phyloP scores from a whole-genome alignment of 2,113 vertebrate genomes.

The Willisornis vidua region DNA sequence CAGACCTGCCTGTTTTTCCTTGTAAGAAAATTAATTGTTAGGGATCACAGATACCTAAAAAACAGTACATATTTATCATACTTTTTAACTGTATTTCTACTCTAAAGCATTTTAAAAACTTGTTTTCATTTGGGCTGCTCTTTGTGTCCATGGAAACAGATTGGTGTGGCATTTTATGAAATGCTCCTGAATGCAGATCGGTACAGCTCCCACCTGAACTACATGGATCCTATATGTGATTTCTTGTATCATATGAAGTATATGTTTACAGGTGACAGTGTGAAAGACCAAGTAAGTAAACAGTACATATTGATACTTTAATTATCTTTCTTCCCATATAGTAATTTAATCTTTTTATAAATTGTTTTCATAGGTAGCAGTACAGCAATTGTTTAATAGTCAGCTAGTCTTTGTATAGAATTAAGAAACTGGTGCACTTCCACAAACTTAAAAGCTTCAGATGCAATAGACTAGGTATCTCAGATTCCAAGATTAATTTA shows the following conservation, averaged over 20 bases:
- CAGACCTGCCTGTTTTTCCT: neutral
- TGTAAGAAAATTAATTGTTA: neutral
- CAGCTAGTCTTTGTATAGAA: neutral
- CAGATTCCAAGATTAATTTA: neutral
- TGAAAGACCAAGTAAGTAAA: slow-evolving; percentile 92
- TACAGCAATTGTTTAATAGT: neutral
- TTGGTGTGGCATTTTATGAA: slow-evolving; percentile 97
- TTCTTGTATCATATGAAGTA: slow-evolving; percentile 99
- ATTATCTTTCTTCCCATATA: neutral
- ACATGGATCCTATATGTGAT: slow-evolving; percentile 98
- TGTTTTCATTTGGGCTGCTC: neutral
- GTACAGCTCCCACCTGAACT: slow-evolving; percentile 88
- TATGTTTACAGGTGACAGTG: slow-evolving; percentile 99
- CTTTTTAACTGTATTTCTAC: neutral
- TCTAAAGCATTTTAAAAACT: neutral
- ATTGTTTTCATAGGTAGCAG: neutral
- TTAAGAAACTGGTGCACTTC: neutral
- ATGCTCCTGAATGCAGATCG: slow-evolving; percentile 97
- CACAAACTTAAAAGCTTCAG: neutral
- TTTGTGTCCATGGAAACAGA: slow-evolving; percentile 74
- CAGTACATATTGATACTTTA: neutral
- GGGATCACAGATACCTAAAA: neutral
- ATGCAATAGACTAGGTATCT: neutral
- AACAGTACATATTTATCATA: neutral
- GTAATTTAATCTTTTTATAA: neutral